A percentile compares a stretch with the other conserved stretches of the same genome.
These are phyloP conservation scores for Lutjanus argentimaculatus DNA, from an alignment of 2,797 vertebrate species.

Conservation along the genomic window DNA sequence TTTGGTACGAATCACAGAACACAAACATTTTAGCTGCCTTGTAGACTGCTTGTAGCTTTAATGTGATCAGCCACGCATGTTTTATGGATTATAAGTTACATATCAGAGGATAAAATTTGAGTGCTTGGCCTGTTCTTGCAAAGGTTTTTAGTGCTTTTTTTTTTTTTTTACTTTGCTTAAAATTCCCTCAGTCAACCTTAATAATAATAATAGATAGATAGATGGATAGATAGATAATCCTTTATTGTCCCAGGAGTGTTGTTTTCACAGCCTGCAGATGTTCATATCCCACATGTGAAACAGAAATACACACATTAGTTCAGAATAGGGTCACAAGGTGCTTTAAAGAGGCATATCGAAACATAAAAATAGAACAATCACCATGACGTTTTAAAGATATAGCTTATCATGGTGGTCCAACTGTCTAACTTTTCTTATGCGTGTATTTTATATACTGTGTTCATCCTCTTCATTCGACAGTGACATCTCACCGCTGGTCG, in stretches of 20 bases:
- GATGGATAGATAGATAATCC: no score
- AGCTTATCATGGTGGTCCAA: no score
- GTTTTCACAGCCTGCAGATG: neutral
- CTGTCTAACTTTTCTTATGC: no score
- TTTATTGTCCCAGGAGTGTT: slow-evolving; percentile 15
- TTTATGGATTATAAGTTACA: slow-evolving; percentile 29
- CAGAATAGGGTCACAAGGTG: neutral
- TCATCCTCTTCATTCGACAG: no score
- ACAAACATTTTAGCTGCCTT: slow-evolving; percentile 30
- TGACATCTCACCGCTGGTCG: no score
- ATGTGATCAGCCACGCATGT: slow-evolving; percentile 29
- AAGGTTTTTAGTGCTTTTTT: slow-evolving; percentile 10
- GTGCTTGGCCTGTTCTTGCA: neutral
- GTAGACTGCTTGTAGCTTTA: slow-evolving; percentile 10
- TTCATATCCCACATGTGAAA: slow-evolving; percentile 1
- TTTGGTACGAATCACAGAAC: slow-evolving; percentile 25
- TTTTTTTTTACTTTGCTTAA: neutral
- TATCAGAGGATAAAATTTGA: slow-evolving; percentile 24
- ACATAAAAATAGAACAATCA: no score
- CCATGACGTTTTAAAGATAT: neutral
- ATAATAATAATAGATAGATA: no score
- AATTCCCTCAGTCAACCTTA: no score
- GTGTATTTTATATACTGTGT: no score
- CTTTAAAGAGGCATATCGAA: neutral
- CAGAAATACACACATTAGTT: neutral